phyloP scores from a whole-genome alignment of 2,113 vertebrate species.

The Nematolebias whitei region DNA sequence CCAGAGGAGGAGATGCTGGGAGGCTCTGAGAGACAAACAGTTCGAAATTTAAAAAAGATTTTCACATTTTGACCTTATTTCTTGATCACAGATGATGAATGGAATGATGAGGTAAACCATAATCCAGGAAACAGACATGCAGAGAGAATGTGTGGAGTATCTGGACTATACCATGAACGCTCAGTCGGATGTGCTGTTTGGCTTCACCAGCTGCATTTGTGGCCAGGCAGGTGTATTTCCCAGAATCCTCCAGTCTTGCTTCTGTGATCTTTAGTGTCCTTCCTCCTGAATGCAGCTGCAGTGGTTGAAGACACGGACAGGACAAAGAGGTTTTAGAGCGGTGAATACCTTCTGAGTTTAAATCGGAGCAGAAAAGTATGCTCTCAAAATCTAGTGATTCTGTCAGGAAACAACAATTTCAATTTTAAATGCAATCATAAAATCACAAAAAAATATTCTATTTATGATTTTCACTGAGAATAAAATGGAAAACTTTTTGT shows the following conservation, averaged over 20 bases:
- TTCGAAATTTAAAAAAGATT: slow-evolving; percentile 14
- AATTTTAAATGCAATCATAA: no score
- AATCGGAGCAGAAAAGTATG: neutral
- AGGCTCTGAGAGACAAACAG: slow-evolving; percentile 83
- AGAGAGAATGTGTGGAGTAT: slow-evolving; percentile 6
- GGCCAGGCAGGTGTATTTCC: slow-evolving; percentile 91
- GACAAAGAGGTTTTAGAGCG: neutral
- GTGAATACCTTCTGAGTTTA: slow-evolving; percentile 14
- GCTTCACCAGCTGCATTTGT: slow-evolving; percentile 94
- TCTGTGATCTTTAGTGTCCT: slow-evolving; percentile 84
- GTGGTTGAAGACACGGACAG: slow-evolving; percentile 15
- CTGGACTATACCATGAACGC: slow-evolving; percentile 87
- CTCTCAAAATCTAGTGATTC: neutral
- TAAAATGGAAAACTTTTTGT: no score
- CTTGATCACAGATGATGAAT: neutral
- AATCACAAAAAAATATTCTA: no score
- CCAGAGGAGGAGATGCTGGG: slow-evolving; percentile 85
- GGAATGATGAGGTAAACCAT: slow-evolving; percentile 9
- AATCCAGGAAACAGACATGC: neutral
- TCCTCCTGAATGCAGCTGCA: slow-evolving; percentile 90
- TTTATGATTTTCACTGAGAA: no score
- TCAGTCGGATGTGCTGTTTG: slow-evolving; percentile 86
- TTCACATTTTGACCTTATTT: slow-evolving; percentile 10
- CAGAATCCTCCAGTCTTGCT: slow-evolving; percentile 85
- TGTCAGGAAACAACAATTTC: no score